A percentile compares a stretch with the other conserved stretches of the same genome.
phyloP scores from a whole-genome alignment of 2,797 vertebrate species.

The Lates japonicus region DNA sequence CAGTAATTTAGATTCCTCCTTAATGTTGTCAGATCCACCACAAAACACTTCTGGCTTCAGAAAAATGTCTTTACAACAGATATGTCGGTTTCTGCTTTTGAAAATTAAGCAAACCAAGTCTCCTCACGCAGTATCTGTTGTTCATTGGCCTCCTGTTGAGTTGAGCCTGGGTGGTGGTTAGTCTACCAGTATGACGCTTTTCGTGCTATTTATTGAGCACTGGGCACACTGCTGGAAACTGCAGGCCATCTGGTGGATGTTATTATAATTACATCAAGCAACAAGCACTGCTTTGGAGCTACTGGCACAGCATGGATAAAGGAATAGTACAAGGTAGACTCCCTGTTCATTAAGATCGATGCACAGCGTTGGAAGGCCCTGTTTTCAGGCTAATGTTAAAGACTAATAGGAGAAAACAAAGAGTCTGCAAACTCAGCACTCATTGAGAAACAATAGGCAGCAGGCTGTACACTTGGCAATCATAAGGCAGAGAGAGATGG shows the following conservation, averaged over 20 bases:
- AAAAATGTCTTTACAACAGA: conserved; percentile 40
- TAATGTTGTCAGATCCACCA: conserved; percentile 74
- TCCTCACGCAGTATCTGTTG: too few relatives aligned
- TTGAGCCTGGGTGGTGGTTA: neutral
- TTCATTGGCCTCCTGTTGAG: too few relatives aligned
- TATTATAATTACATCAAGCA: conserved; percentile 40
- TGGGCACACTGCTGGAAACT: neutral
- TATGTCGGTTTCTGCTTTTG: conserved; percentile 19
- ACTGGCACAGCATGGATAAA: conserved; percentile 2
- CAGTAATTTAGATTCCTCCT: conserved; percentile 75
- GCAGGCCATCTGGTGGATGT: conserved; percentile 71
- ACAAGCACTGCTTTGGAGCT: neutral
- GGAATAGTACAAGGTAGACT: conserved; percentile 53
- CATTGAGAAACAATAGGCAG: conserved; percentile 5
- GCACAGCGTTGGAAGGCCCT: conserved; percentile 20
- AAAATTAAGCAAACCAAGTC: conserved; percentile 9
- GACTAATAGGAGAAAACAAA: conserved; percentile 59
- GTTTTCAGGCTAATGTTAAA: conserved; percentile 56
- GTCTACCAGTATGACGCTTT: neutral
- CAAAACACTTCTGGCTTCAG: conserved; percentile 73
- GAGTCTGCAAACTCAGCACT: conserved; percentile 61
- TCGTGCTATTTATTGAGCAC: neutral
- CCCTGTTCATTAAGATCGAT: conserved; percentile 32
- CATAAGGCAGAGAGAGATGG: neutral
- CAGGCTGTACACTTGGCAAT: conserved; percentile 13